Evolutionary conservation across 2,113 vertebrate species (phyloP).

Genomic region (Peucedramus taeniatus): DNA sequence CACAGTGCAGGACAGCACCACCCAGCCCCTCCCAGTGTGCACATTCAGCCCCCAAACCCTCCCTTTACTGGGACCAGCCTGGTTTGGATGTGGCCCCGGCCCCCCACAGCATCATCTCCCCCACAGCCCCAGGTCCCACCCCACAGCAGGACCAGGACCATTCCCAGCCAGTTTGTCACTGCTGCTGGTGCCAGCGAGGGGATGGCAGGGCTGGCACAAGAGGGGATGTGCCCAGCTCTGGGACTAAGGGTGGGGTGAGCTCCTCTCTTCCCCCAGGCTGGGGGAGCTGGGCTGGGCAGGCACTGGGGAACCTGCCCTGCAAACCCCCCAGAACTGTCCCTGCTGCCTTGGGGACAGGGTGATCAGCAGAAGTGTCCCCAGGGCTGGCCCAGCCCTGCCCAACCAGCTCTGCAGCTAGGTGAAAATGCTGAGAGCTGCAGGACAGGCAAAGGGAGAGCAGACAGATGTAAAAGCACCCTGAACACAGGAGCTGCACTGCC

Average conservation of each 20-base stretch:
- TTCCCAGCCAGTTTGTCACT: not conserved
- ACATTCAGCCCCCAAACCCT: accelerated
- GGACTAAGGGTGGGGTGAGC: not conserved
- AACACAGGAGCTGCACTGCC: accelerated
- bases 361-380: not conserved
- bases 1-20: accelerated
- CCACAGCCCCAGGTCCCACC: not conserved
- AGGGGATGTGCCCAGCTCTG: not conserved
- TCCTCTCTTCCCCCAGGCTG: not conserved
- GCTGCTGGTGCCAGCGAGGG: accelerated
- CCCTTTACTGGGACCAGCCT: not conserved
- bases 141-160: not conserved
- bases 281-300: not conserved
- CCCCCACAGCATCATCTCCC: too few species aligned
- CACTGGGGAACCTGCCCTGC: accelerated
- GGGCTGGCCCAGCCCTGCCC: not conserved
- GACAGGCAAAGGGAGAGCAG: not conserved
- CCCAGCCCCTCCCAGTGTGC: accelerated
- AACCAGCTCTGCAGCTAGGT: not conserved
- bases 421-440: not conserved
- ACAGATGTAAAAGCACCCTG: not conserved
- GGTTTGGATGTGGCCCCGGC: not conserved
- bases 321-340: not conserved
- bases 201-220: accelerated
- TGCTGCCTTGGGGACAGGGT: not conserved